A percentile compares a stretch with the other conserved stretches of the same genome.
Conservation (phyloP, 1,140 invertebrate species). For the Zaprionus vittiger region DNA sequence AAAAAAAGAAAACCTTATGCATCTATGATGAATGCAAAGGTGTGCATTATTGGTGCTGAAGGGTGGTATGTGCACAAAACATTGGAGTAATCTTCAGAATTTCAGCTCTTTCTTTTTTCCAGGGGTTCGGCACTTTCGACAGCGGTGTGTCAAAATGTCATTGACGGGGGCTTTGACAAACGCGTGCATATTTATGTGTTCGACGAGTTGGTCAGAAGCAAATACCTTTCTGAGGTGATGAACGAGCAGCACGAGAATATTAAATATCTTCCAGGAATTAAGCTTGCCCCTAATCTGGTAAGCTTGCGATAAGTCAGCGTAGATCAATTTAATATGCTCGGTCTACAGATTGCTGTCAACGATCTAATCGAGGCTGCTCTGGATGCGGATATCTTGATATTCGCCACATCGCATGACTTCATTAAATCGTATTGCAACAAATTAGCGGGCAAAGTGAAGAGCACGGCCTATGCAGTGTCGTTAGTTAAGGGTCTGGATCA, state of each 20-base stretch:
- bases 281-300: slow-evolving; percentile 59
- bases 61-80: slow-evolving; percentile 52
- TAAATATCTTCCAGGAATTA: slow-evolving; percentile 68
- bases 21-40: slow-evolving; percentile 37
- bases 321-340: not conserved
- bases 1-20: slow-evolving; percentile 11
- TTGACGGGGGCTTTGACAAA: slow-evolving; percentile 35
- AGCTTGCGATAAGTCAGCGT: not conserved
- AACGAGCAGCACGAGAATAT: slow-evolving; percentile 67
- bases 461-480: slow-evolving; percentile 95
- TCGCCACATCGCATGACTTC: slow-evolving; percentile 99
- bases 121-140: slow-evolving; percentile 72
- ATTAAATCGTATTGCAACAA: slow-evolving; percentile 92
- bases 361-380: slow-evolving; percentile 94
- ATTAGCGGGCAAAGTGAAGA: slow-evolving; percentile 94
- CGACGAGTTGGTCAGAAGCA: slow-evolving; percentile 54
- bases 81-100: not conserved
- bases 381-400: slow-evolving; percentile 97
- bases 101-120: slow-evolving; percentile 4
- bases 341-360: slow-evolving; percentile 93
- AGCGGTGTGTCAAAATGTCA: slow-evolving; percentile 55
- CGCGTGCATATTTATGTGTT: slow-evolving; percentile 65
- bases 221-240: slow-evolving; percentile 56
- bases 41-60: slow-evolving; percentile 72
- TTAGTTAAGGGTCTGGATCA: slow-evolving; percentile 98